Evolutionary conservation across 2,113 vertebrate genomes (phyloP).

Genomic region (Pteruthius melanotis): DNA sequence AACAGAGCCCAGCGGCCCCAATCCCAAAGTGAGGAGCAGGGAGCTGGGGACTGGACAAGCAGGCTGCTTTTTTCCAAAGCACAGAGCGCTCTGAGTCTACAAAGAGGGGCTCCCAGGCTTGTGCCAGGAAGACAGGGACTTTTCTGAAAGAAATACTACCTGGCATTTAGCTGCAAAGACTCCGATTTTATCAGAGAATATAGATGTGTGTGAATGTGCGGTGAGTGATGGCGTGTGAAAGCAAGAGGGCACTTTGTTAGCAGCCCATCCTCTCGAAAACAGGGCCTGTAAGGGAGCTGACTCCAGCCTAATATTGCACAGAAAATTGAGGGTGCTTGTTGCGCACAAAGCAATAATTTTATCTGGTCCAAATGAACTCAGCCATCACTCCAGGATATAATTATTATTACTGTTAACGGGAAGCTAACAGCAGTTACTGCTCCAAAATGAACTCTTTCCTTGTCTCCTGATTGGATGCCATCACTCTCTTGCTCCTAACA

Average conservation of each 20-base stretch:
- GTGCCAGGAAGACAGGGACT: not conserved
- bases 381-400: not conserved
- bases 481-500: slow-evolving; percentile 14
- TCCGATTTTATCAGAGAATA: not conserved
- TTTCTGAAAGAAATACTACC: not conserved
- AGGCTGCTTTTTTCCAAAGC: not conserved
- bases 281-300: not conserved
- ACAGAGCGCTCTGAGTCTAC: fast-evolving
- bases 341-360: slow-evolving; percentile 45
- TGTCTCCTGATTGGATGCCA: slow-evolving; percentile 28
- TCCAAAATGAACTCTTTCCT: not conserved
- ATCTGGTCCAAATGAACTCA: slow-evolving; percentile 25
- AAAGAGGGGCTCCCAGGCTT: not conserved
- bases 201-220: not conserved
- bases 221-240: not conserved
- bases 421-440: slow-evolving; percentile 31
- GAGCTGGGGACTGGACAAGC: not conserved
- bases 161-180: not conserved
- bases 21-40: not conserved
- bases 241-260: not conserved
- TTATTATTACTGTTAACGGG: slow-evolving; percentile 33
- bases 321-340: slow-evolving; percentile 48
- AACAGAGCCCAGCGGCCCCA: not conserved
- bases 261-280: not conserved
- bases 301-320: not conserved